A percentile compares a stretch with the other conserved stretches of the same genome.
phyloP scores from a whole-genome alignment of 2,888 invertebrate species.

The Leucophora obtusa region DNA sequence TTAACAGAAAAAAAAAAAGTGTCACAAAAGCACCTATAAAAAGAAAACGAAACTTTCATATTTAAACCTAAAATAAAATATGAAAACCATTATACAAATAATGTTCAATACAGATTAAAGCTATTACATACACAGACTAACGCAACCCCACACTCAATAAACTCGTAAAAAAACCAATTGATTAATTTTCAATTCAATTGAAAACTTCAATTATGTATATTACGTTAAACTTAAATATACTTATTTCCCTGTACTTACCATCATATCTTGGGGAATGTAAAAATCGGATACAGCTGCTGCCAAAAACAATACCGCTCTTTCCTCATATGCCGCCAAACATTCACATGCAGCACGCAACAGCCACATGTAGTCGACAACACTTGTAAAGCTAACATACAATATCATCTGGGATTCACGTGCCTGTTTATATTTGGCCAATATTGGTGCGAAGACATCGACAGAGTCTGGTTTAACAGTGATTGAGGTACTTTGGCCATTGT shows the following conservation, averaged over 20 bases:
- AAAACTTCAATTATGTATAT: not conserved
- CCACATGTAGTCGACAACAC: conserved; percentile 95
- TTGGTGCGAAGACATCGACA: conserved; percentile 85
- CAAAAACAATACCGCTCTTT: conserved; percentile 90
- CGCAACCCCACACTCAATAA: not conserved
- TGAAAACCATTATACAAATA: not conserved
- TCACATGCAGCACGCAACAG: conserved; percentile 90
- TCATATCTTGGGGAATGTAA: conserved; percentile 94
- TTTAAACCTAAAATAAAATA: not conserved
- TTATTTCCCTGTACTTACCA: conserved; percentile 83
- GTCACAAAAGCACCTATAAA: not conserved
- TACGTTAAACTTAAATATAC: not conserved
- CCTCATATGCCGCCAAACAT: conserved; percentile 84
- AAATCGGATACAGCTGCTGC: conserved; percentile 99
- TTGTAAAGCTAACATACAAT: conserved; percentile 88
- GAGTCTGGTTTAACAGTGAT: conserved; percentile 86
- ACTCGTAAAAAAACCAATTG: not conserved
- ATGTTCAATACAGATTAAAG: conserved; percentile 15
- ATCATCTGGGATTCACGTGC: conserved; percentile 87
- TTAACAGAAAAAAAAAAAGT: not conserved
- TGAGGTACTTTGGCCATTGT: conserved; percentile 82
- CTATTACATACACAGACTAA: not conserved
- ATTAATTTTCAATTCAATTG: conserved; percentile 2
- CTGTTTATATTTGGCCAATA: conserved; percentile 88
- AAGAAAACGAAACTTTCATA: not conserved